A percentile compares a stretch with the other conserved stretches of the same genome.
Conservation (phyloP, 2,113 vertebrate species). For the Cynocephalus volans region DNA sequence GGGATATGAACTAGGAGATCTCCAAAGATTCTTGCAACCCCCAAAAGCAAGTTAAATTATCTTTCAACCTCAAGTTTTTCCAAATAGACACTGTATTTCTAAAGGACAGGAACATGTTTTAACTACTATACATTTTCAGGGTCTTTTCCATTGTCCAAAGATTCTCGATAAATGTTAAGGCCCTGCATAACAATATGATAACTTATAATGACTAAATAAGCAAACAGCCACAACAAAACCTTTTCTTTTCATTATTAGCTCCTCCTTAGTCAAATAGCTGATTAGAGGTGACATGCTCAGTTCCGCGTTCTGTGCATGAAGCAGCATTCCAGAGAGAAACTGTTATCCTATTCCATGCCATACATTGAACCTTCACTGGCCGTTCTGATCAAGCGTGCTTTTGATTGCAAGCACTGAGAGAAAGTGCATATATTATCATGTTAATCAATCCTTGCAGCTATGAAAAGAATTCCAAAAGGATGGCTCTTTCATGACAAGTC, state of each 20-base stretch:
- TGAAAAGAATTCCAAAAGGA: not conserved
- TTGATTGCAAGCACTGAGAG: not conserved
- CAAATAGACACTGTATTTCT: not conserved
- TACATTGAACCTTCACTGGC: not conserved
- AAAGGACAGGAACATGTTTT: not conserved
- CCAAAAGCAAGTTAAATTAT: conserved; percentile 28
- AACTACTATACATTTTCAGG: conserved; percentile 9
- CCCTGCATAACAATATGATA: not conserved
- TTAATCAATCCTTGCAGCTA: not conserved
- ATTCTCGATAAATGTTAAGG: conserved; percentile 34
- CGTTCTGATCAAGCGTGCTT: not conserved
- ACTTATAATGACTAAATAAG: not conserved
- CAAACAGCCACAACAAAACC: not conserved
- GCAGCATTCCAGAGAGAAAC: not conserved
- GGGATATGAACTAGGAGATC: not conserved
- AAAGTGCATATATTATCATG: not conserved
- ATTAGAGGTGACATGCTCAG: not conserved
- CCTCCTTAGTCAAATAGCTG: not conserved
- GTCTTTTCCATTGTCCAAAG: not conserved
- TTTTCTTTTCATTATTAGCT: not conserved
- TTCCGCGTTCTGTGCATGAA: not conserved
- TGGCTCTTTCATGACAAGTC: not conserved
- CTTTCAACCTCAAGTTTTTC: not conserved
- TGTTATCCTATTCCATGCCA: not conserved
- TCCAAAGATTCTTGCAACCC: not conserved